Conservation (phyloP, 2,797 vertebrate species). For the Hippocampus kuda region DNA sequence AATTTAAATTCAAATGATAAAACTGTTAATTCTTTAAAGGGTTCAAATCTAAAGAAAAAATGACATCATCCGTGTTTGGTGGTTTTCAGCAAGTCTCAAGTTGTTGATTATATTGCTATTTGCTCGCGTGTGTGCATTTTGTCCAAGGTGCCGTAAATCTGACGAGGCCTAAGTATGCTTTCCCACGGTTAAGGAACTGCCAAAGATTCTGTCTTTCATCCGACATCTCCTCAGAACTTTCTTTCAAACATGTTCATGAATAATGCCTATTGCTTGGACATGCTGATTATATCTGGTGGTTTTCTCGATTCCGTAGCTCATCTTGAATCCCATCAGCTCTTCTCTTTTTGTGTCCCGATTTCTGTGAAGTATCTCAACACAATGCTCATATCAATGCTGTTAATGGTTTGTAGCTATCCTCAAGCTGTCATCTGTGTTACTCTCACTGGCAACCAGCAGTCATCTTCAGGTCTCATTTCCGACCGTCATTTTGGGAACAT, state of each 20-base stretch:
- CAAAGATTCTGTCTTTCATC: background rate
- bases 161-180: no score
- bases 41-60: no score
- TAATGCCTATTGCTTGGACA: no score
- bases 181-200: no score
- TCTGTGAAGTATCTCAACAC: constrained; percentile 19
- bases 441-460: constrained; percentile 52
- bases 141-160: no score
- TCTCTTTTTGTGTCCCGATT: constrained; percentile 26
- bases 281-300: constrained; percentile 7
- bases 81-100: no score
- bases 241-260: background rate
- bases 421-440: constrained; percentile 45
- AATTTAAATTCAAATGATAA: no score
- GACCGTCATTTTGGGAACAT: constrained; percentile 52
- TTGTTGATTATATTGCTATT: no score
- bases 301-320: constrained; percentile 15
- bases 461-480: constrained; percentile 68
- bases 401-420: constrained; percentile 40
- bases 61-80: no score
- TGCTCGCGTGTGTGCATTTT: no score
- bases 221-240: background rate
- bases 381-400: constrained; percentile 21
- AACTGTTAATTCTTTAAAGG: no score
- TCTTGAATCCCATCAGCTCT: constrained; percentile 17